Base-by-base conservation (phyloP, 1,140 invertebrate species). In the Lordiphosa clarofinis region DNA sequence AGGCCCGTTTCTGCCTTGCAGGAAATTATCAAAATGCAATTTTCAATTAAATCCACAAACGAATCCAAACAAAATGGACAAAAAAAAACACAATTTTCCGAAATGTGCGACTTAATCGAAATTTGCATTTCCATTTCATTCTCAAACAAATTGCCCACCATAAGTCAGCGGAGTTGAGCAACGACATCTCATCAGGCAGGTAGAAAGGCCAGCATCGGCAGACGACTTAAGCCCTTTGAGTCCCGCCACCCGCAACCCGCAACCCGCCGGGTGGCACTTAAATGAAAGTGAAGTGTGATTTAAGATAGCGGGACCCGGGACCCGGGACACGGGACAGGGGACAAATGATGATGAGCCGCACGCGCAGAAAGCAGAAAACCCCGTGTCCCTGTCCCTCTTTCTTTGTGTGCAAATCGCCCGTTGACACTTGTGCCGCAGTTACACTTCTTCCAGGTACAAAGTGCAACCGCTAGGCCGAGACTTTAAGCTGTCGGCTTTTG, bases 21-120 rank as follows among this genome's bases (percentile, higher is more conserved):
- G 62, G 57, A 76, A 58, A 67, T 78, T 67, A 76, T 67, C 57
- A 67, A 76, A 67, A 72, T 78, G 73, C 67, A 72, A 63, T 76
- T 72, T 78, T 53, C 46, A 72, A 56, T 72, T 62, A 56, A 71
- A 66, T 49, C 40, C 55, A 36, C 40, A 71, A 53, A 56, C 53
- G 21, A 37, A 48, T 19, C 15, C 35, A 39, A 48, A 50, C 33
- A n/a, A 21, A 36, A n/a, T 21, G 31, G 11, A 9, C 15, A 44
- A 4, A 46, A 58, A 35, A 28, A 49, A 8, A 38, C 21, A 1
- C 2, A 9, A 56, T 9, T 15, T 43, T 13, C 12, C 35, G 38
- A 39, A 64, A 65, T 43, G 28, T 37, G 28, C 13, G 13, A 31
- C 36, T 36, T 35, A 42, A 37, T 9, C 24, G 38, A 7, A 42